Base-by-base conservation (phyloP, 1,140 invertebrate genomes). In the Lamellibrachia luymesi region DNA sequence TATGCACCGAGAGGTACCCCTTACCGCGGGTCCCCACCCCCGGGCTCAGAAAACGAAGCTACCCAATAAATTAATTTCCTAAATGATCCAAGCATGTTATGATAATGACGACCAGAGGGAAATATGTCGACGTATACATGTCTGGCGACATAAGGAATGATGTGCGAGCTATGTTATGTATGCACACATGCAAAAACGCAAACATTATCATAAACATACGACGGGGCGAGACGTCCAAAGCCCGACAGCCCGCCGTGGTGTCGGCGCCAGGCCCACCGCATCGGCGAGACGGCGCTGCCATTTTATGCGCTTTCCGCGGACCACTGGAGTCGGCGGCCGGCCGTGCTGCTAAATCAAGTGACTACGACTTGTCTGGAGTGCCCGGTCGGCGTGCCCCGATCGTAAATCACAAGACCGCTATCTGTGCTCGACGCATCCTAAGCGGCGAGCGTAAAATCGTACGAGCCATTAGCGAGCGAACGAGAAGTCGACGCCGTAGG, bases 181-280 rank as follows among this genome's bases (percentile, higher is more conserved):
- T 80, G 64, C 64, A 80, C 64, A 80, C 64, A 80, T 80, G 64
- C 64, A 80, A 80, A 80, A 80, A 80, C 64, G 64, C 38, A 80
- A 80, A 17, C 64, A 80, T 80, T 80, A 80, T 80, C 64, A 80
- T 80, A 80, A 80, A 80, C 64, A 80, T 80, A 22, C 64, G 64
- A 80, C 13, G 64, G 64, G 64, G 64, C 64, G 64, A 80, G 25
- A 80, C 64, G 64, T 80, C 64, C 1, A 22, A 2, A 0, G 64
- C 13, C 2, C 64, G 64, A 80, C 64, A 80, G 64, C 64, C 25
- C 5, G 64, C 64, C 13, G 64, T 80, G 64, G 64, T 22, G 25
- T 22, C 64, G 64, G 64, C 64, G 64, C 64, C 64, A 80, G 8
- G 64, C 7, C 64, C 64, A 80, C 64, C 64, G 64, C 64, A 4